Conservation (phyloP, 1,140 invertebrate species). For the Brevipalpus yothersi region DNA sequence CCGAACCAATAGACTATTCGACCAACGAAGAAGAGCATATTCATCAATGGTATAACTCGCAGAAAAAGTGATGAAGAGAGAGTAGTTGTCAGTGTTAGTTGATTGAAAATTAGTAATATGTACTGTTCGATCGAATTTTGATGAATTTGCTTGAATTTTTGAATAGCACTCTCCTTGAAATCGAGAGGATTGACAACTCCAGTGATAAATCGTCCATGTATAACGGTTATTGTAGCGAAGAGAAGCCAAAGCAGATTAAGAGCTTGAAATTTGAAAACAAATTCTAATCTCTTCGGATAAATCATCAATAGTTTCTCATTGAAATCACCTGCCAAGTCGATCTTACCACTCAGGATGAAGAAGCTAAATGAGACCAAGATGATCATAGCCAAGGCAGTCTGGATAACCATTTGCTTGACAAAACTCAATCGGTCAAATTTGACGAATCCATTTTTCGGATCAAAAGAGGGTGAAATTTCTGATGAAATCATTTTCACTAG, state of each 20-base stretch:
- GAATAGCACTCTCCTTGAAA: not conserved
- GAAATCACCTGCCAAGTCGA: not conserved
- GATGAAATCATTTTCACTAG: no score
- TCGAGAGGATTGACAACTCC: not conserved
- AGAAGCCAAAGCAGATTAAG: not conserved
- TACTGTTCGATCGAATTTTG: slow-evolving; percentile 5
- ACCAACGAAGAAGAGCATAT: slow-evolving; percentile 2
- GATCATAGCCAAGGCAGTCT: not conserved
- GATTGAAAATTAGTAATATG: not conserved
- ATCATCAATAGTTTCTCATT: not conserved
- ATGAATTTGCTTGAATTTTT: not conserved
- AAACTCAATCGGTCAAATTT: no score
- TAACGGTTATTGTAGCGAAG: not conserved
- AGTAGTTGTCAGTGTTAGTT: not conserved
- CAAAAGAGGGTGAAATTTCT: no score
- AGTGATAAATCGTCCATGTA: not conserved
- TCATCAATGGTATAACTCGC: slow-evolving; percentile 4
- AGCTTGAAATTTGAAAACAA: not conserved
- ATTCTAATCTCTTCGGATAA: not conserved
- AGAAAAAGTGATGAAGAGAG: not conserved
- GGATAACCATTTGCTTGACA: no score
- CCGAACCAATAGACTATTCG: slow-evolving; percentile 3
- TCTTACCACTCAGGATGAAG: not conserved
- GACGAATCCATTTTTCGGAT: no score
- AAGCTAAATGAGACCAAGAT: not conserved